Evolutionary conservation across 1,140 invertebrate species (phyloP).

Genomic region (Apis laboriosa): DNA sequence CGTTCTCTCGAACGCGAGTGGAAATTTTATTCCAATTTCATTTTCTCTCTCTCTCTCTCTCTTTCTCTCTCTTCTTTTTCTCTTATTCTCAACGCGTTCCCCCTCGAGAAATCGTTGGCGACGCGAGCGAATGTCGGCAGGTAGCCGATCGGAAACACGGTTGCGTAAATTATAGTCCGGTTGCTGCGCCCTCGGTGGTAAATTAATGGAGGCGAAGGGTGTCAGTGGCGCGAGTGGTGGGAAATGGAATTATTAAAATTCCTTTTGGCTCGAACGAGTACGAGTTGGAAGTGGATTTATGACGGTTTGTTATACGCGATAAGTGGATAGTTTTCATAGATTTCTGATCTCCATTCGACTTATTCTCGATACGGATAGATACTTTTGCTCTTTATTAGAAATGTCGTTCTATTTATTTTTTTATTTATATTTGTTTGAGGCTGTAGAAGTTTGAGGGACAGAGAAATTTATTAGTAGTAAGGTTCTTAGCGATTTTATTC

Average conservation of each 20-base stretch:
- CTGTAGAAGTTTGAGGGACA: too few species aligned
- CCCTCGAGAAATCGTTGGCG: conserved; percentile 4
- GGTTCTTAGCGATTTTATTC: too few species aligned
- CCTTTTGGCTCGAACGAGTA: not conserved
- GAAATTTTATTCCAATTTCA: not conserved
- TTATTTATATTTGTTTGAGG: too few species aligned
- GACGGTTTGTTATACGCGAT: not conserved
- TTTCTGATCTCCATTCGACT: not conserved
- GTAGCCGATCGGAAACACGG: not conserved
- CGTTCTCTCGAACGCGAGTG: not conserved
- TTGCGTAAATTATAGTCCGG: conserved; percentile 5
- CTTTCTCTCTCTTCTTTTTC: not conserved
- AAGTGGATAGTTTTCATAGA: not conserved
- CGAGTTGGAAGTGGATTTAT: not conserved
- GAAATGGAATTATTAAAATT: conserved; percentile 33
- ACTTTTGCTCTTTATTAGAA: not conserved
- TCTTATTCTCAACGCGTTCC: too few species aligned
- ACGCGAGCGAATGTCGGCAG: not conserved
- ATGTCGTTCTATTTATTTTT: not conserved
- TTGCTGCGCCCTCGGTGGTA: not conserved
- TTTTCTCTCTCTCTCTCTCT: not conserved
- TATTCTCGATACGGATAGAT: not conserved
- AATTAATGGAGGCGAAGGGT: conserved; percentile 13
- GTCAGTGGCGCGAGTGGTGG: not conserved
- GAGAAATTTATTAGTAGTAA: too few species aligned